Evolutionary conservation across 2,113 vertebrate genomes (phyloP).

Genomic region (Nerophis lumbriciformis): DNA sequence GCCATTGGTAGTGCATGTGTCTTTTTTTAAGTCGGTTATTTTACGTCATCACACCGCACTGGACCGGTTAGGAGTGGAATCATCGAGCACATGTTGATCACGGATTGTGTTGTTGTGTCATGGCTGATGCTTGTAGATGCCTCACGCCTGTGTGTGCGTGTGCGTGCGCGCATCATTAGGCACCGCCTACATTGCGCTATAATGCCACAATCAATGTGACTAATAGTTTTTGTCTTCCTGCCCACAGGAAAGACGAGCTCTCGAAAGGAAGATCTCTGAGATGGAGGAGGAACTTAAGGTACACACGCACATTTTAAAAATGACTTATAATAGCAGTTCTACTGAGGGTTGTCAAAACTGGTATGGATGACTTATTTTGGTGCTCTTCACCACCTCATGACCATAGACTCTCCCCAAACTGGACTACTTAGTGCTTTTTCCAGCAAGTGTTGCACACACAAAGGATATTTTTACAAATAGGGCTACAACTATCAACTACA

Average conservation of each 20-base stretch:
- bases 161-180: background rate
- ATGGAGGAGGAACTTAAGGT: conserved; percentile 99
- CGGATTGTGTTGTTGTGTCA: conserved; percentile 2
- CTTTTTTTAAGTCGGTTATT: too few species aligned
- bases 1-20: background rate
- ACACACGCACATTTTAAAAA: conserved; percentile 17
- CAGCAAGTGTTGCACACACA: too few species aligned
- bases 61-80: background rate
- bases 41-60: background rate
- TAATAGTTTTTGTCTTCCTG: background rate
- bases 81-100: background rate
- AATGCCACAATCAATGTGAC: too few species aligned
- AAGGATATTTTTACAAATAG: too few species aligned
- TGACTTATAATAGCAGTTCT: background rate
- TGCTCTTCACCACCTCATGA: too few species aligned
- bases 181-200: background rate
- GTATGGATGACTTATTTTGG: background rate
- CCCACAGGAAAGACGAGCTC: conserved; percentile 93
- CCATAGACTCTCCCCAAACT: too few species aligned
- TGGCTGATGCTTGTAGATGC: conserved; percentile 51
- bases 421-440: too few species aligned
- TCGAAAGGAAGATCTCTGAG: conserved; percentile 99
- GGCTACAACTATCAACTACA: too few species aligned
- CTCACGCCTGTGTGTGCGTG: conserved; percentile 52
- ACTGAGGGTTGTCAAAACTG: background rate